phyloP scores from a whole-genome alignment of 2,797 vertebrate species.

The Urophycis tenuis region DNA sequence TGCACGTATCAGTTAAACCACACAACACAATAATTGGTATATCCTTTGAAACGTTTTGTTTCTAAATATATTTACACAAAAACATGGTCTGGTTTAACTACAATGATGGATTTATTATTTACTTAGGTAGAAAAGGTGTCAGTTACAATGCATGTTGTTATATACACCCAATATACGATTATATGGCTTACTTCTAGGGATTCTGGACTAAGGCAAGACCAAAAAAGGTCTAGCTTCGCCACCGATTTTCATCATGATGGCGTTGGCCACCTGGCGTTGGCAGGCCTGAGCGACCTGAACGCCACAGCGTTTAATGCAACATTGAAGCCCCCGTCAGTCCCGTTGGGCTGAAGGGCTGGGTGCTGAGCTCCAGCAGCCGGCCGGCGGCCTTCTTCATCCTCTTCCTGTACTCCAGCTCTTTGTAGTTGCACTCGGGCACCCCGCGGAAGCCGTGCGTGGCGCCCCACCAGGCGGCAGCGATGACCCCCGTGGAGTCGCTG shows the following conservation, averaged over 20 bases:
- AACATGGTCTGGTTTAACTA: too few relatives aligned
- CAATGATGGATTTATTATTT: not conserved
- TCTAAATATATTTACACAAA: too few relatives aligned
- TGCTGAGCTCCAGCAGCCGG: slow-evolving; percentile 54
- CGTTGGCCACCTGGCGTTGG: too few relatives aligned
- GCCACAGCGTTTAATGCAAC: not conserved
- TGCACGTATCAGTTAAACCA: not conserved
- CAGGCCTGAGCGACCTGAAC: too few relatives aligned
- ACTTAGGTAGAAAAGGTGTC: not conserved
- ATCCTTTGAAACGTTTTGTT: too few relatives aligned
- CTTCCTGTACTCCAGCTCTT: slow-evolving; percentile 66
- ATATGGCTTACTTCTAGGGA: too few relatives aligned
- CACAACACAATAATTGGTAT: too few relatives aligned
- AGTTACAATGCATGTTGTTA: not conserved
- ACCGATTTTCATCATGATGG: too few relatives aligned
- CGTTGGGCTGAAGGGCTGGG: not conserved
- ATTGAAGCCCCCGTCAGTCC: not conserved
- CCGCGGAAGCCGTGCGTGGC: slow-evolving; percentile 67
- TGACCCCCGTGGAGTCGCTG: slow-evolving; percentile 71
- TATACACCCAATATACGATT: too few relatives aligned
- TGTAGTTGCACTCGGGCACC: slow-evolving; percentile 58
- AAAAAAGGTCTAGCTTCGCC: too few relatives aligned
- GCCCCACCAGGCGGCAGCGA: slow-evolving; percentile 76
- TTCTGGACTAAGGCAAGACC: too few relatives aligned
- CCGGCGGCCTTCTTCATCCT: slow-evolving; percentile 60